Evolutionary conservation across 2,113 vertebrate genomes (phyloP).

Genomic region (Bambusicola thoracicus): DNA sequence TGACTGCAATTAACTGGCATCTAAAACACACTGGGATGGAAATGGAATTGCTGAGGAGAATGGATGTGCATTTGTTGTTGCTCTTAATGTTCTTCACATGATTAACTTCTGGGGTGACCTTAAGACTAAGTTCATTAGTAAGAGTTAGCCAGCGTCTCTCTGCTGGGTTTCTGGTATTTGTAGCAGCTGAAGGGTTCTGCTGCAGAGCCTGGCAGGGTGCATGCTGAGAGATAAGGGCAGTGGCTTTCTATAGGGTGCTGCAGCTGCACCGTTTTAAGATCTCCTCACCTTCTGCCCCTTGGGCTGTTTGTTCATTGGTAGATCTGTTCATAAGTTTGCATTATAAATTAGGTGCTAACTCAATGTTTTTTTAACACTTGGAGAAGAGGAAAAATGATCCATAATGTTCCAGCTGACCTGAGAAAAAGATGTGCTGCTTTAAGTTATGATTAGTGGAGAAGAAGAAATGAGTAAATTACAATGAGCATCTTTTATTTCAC

Average conservation of each 20-base stretch:
- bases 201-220: not conserved
- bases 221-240: not conserved
- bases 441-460: not conserved
- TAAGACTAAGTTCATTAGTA: slow-evolving; percentile 59
- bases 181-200: not conserved
- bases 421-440: not conserved
- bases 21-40: not conserved
- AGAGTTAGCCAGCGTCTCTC: not conserved
- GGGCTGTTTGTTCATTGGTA: not conserved
- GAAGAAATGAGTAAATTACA: not conserved
- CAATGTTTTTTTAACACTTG: not conserved
- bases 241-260: not conserved
- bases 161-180: not conserved
- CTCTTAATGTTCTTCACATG: slow-evolving; percentile 4
- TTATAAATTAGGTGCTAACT: not conserved
- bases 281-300: not conserved
- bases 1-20: not conserved
- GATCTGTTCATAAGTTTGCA: not conserved
- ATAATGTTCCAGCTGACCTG: not conserved
- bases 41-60: not conserved
- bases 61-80: not conserved
- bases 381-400: not conserved
- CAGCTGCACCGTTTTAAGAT: not conserved
- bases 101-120: slow-evolving; percentile 51
- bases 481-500: not conserved